Conservation (phyloP, 1,140 invertebrate genomes). For the Sarcophaga peregrina region DNA sequence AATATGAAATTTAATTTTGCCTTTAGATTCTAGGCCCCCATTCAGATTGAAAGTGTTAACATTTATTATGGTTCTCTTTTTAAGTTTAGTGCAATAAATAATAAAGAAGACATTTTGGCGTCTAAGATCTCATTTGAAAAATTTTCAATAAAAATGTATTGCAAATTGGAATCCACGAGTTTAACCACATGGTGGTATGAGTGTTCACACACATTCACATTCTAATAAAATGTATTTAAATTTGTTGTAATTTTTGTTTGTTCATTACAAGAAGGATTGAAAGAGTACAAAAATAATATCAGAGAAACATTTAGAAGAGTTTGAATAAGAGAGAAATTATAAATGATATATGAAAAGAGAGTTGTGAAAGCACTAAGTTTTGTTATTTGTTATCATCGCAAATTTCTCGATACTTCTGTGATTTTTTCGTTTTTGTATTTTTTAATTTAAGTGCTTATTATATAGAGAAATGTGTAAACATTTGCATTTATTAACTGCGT, state of each 20-base stretch:
- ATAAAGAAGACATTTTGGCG: conserved; percentile 30
- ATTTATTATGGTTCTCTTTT: not conserved
- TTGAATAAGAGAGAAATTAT: not conserved
- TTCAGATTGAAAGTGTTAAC: not conserved
- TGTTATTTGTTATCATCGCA: not conserved
- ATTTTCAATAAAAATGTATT: conserved; percentile 6
- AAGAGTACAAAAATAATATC: not conserved
- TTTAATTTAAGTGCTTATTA: not conserved
- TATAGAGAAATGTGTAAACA: not conserved
- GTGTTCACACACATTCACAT: not conserved
- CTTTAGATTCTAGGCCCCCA: not conserved
- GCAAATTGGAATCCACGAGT: not conserved
- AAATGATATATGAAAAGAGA: not conserved
- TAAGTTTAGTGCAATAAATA: conserved; percentile 3
- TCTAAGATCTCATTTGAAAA: conserved; percentile 29
- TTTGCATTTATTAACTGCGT: not conserved
- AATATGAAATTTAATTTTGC: not conserved
- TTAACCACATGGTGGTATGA: not conserved
- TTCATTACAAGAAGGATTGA: not conserved
- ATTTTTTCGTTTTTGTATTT: not conserved
- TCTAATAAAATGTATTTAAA: conserved; percentile 21
- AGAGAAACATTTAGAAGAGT: not conserved
- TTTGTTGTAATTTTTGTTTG: conserved; percentile 6
- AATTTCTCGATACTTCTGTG: conserved; percentile 7
- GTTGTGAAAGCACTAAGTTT: conserved; percentile 13